Conservation (phyloP, 2,797 vertebrate genomes). For the Aldrovandia affinis region DNA sequence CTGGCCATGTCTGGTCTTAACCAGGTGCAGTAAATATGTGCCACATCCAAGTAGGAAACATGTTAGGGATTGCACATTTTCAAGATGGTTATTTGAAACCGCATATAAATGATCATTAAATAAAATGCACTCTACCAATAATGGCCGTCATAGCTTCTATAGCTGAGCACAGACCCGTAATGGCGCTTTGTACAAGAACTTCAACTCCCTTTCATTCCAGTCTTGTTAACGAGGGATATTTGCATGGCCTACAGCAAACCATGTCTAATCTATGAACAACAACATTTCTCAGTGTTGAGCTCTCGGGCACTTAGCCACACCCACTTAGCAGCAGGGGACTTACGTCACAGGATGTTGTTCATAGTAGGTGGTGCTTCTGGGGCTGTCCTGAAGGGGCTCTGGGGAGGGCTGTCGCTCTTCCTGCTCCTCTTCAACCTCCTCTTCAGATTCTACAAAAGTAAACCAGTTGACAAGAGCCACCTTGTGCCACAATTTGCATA, state of each 20-base stretch:
- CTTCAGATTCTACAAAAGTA: constrained; percentile 74
- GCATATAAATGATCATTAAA: neutral
- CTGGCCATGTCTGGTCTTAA: no score
- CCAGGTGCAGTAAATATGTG: no score
- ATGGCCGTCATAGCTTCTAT: neutral
- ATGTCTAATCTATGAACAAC: neutral
- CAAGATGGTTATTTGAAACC: no score
- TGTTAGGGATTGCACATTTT: no score
- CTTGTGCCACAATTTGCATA: neutral
- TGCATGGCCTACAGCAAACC: neutral
- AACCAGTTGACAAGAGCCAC: neutral
- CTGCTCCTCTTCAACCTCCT: constrained; percentile 83
- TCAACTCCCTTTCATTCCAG: neutral
- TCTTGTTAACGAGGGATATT: neutral
- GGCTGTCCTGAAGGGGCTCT: constrained; percentile 78
- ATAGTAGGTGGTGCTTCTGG: constrained; percentile 73
- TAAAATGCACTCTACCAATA: neutral
- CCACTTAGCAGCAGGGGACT: neutral
- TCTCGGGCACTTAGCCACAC: neutral
- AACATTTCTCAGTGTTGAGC: neutral
- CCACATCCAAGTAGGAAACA: no score
- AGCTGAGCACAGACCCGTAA: no score
- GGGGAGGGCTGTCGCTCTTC: constrained; percentile 81
- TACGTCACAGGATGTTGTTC: constrained; percentile 81
- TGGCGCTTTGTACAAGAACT: neutral